These are phyloP conservation scores for Percina caprodes DNA, from an alignment of 2,113 vertebrate genomes.

Conservation along the genomic window DNA sequence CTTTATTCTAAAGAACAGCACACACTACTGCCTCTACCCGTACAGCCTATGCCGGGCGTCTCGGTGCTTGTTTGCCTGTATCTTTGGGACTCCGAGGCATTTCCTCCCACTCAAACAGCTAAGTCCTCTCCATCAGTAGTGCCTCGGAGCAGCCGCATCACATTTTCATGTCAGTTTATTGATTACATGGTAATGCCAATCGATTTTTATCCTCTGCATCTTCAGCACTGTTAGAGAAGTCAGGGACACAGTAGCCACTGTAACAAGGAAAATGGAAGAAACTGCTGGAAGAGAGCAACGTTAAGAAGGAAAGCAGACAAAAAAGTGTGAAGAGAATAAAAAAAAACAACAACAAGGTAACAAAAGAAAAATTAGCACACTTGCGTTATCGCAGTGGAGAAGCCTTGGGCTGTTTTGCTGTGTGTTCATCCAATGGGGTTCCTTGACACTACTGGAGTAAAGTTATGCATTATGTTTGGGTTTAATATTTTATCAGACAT, in stretches of 20 bases:
- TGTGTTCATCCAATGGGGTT: slow-evolving; percentile 45
- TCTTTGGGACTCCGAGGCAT: slow-evolving; percentile 26
- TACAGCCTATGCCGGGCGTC: not conserved
- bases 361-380: not conserved
- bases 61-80: not conserved
- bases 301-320: not conserved
- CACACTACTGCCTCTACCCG: slow-evolving; percentile 7
- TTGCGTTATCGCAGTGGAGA: slow-evolving; percentile 12
- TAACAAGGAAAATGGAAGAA: slow-evolving; percentile 7
- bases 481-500: slow-evolving; percentile 61
- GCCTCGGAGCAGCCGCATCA: slow-evolving; percentile 9
- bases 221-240: slow-evolving; percentile 23
- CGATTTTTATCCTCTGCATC: slow-evolving; percentile 57
- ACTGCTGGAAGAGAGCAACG: not conserved
- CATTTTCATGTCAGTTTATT: slow-evolving; percentile 63
- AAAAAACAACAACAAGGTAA: slow-evolving; percentile 14
- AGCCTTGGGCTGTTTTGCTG: slow-evolving; percentile 55
- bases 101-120: slow-evolving; percentile 39
- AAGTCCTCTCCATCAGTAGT: slow-evolving; percentile 52
- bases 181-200: slow-evolving; percentile 66
- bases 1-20: slow-evolving; percentile 48
- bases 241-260: not conserved
- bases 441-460: slow-evolving; percentile 26
- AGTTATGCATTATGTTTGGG: slow-evolving; percentile 44
- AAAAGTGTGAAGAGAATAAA: not conserved